Percentiles rank a stretch among this genome's conserved stretches.
Evolutionary conservation across 1,140 invertebrate genomes (phyloP).

Genomic region (Berghia stephanieae): DNA sequence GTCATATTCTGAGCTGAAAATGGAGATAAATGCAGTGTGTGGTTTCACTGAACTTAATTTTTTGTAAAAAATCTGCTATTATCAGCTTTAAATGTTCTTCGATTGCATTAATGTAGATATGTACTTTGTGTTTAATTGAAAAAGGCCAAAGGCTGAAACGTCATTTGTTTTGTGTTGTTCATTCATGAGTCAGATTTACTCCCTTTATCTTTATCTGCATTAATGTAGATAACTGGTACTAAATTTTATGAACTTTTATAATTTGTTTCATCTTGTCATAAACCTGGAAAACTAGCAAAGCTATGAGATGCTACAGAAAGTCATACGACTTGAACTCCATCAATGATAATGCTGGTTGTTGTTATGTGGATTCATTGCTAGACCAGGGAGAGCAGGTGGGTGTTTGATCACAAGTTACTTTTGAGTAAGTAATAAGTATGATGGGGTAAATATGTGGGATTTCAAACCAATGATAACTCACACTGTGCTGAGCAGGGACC

Average conservation of each 20-base stretch:
- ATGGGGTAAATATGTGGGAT: neutral
- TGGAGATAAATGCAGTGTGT: no score
- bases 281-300: slow-evolving; percentile 35
- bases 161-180: no score
- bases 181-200: no score
- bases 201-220: neutral
- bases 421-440: neutral
- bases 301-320: slow-evolving; percentile 82
- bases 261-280: neutral
- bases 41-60: no score
- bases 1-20: no score
- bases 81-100: no score
- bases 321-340: slow-evolving; percentile 78
- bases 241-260: neutral
- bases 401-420: slow-evolving; percentile 2
- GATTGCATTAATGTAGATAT: no score
- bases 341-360: slow-evolving; percentile 75
- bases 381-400: slow-evolving; percentile 74
- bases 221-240: neutral
- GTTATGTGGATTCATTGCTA: slow-evolving; percentile 80
- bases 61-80: no score
- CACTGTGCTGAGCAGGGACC: no score
- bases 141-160: no score
- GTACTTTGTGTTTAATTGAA: no score
- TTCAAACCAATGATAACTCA: neutral